These are phyloP conservation scores for Saiga tatarica DNA, from an alignment of 2,113 vertebrate genomes.

Conservation along the genomic window DNA sequence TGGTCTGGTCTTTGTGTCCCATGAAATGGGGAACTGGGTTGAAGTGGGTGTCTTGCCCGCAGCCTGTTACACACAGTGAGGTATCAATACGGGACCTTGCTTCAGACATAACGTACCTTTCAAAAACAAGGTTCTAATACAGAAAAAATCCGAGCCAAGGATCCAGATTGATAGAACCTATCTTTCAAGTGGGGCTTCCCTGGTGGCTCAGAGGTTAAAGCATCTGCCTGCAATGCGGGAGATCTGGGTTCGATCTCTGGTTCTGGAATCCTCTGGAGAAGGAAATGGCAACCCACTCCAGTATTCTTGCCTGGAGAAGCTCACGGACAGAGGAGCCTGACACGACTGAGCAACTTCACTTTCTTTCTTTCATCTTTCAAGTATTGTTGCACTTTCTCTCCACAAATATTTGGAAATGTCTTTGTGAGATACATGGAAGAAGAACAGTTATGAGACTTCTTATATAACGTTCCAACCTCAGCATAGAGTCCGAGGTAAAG, in stretches of 20 bases:
- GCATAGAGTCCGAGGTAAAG: not conserved
- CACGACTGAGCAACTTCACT: too few species aligned
- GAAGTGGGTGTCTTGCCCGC: not conserved
- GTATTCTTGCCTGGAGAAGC: too few species aligned
- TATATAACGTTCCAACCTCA: constrained; percentile 84
- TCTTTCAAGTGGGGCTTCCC: constrained; percentile 83
- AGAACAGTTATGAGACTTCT: constrained; percentile 88
- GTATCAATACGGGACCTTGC: not conserved
- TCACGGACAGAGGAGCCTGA: too few species aligned
- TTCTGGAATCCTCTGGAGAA: too few species aligned
- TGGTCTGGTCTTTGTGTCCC: not conserved
- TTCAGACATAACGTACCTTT: not conserved
- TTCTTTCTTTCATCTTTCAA: constrained; percentile 80
- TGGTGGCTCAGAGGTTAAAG: too few species aligned
- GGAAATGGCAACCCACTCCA: too few species aligned
- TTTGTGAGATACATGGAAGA: constrained; percentile 91
- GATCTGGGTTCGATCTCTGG: too few species aligned
- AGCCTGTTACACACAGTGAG: not conserved
- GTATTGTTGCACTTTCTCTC: constrained; percentile 87
- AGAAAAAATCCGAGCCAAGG: constrained; percentile 60
- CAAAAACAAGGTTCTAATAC: constrained; percentile 52
- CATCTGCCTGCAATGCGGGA: too few species aligned
- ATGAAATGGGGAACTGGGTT: not conserved
- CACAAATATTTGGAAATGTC: constrained; percentile 87
- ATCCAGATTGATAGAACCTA: constrained; percentile 81